Percentiles rank a stretch among this genome's conserved stretches.
phyloP scores from a whole-genome alignment of 2,113 vertebrate genomes.

The Elachura formosa region DNA sequence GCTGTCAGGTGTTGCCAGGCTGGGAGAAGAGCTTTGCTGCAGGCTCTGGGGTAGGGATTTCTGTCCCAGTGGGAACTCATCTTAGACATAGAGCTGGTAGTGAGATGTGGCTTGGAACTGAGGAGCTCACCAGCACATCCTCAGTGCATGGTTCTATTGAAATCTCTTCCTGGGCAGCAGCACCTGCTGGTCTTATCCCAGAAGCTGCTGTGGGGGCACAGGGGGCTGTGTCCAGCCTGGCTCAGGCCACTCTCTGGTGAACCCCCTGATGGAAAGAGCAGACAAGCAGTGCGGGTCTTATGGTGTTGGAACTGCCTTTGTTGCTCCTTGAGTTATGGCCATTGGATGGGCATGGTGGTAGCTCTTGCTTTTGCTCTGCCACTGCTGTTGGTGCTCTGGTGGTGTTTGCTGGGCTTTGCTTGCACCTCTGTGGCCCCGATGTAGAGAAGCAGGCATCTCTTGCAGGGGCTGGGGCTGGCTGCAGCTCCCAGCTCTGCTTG shows the following conservation, averaged over 20 bases:
- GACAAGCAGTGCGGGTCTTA: fast-evolving
- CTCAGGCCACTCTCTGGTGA: not conserved
- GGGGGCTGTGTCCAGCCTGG: not conserved
- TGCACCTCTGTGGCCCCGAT: not conserved
- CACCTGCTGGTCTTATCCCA: not conserved
- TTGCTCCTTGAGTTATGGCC: not conserved
- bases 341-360: not conserved
- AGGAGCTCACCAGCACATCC: not conserved
- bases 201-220: not conserved
- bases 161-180: not conserved
- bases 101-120: not conserved
- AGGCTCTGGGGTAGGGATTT: not conserved
- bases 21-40: not conserved
- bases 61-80: not conserved
- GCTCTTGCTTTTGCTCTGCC: not conserved
- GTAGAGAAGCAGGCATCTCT: not conserved
- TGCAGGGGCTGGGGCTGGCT: not conserved
- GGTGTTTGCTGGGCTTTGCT: not conserved
- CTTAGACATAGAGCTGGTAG: not conserved
- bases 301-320: not conserved
- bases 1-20: not conserved
- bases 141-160: not conserved
- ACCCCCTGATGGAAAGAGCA: not conserved
- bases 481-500: not conserved
- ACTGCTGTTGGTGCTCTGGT: not conserved